phyloP scores from a whole-genome alignment of 2,113 vertebrate species.

The Pterocles burchelli region DNA sequence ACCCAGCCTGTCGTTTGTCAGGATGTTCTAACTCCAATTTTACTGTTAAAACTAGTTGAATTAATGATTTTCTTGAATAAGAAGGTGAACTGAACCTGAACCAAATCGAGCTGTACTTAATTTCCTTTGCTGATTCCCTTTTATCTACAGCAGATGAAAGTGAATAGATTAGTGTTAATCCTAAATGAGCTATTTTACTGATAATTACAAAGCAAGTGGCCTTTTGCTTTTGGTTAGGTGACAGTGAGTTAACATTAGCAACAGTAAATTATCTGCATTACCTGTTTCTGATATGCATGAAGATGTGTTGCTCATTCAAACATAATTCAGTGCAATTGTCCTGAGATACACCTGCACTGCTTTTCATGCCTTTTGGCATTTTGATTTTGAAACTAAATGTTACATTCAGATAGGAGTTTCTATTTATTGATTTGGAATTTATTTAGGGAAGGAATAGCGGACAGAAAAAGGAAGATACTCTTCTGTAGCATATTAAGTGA shows the following conservation, averaged over 20 bases:
- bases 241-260: not conserved
- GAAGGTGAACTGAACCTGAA: not conserved
- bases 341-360: not conserved
- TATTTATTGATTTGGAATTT: slow-evolving; percentile 1
- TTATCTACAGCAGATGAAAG: not conserved
- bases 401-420: not conserved
- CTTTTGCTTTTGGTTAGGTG: not conserved
- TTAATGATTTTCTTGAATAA: not conserved
- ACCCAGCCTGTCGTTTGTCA: not conserved
- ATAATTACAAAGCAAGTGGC: not conserved
- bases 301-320: not conserved
- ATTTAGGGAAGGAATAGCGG: not conserved
- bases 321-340: not conserved
- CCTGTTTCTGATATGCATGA: not conserved
- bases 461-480: not conserved
- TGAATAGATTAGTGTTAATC: not conserved
- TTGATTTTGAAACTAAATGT: not conserved
- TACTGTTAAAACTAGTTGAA: not conserved
- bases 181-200: slow-evolving; percentile 6
- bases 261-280: not conserved
- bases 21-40: not conserved
- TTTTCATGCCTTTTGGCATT: not conserved
- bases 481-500: not conserved
- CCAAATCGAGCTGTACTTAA: not conserved
- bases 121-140: not conserved